These are phyloP conservation scores for Oryzias sinensis DNA, from an alignment of 2,797 vertebrate genomes.

Conservation along the genomic window DNA sequence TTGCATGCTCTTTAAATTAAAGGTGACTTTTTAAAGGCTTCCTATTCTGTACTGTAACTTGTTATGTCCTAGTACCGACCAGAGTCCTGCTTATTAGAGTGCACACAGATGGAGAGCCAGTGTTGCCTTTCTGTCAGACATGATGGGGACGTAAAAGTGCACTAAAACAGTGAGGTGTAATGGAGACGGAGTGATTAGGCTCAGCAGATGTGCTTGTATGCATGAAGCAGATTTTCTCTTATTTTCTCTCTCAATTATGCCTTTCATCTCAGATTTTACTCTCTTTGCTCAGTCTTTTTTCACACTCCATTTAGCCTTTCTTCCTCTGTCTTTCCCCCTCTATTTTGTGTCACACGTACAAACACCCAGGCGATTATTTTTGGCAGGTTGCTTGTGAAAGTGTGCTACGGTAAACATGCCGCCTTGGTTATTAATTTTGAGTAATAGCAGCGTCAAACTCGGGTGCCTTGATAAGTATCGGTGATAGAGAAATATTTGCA, in stretches of 20 bases:
- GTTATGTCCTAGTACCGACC: slow-evolving; percentile 62
- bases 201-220: slow-evolving; percentile 45
- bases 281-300: slow-evolving; percentile 42
- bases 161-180: slow-evolving; percentile 58
- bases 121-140: slow-evolving; percentile 77
- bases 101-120: slow-evolving; percentile 46
- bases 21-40: slow-evolving; percentile 40
- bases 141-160: slow-evolving; percentile 73
- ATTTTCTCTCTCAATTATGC: slow-evolving; percentile 30
- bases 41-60: slow-evolving; percentile 42
- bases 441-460: slow-evolving; percentile 77
- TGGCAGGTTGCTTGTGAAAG: slow-evolving; percentile 83
- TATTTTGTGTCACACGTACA: slow-evolving; percentile 39
- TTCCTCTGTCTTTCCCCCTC: slow-evolving; percentile 19
- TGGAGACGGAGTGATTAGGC: slow-evolving; percentile 54
- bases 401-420: slow-evolving; percentile 85
- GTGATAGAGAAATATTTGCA: slow-evolving; percentile 64
- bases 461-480: slow-evolving; percentile 81
- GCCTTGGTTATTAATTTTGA: slow-evolving; percentile 86
- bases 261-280: slow-evolving; percentile 33
- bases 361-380: slow-evolving; percentile 82
- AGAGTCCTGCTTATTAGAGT: slow-evolving; percentile 60
- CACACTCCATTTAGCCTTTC: slow-evolving; percentile 43
- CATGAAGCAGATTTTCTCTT: slow-evolving; percentile 35
- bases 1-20: slow-evolving; percentile 46